Evolutionary conservation across 2,888 invertebrate genomes (phyloP).

Genomic region (Macrosiphum euphorbiae): DNA sequence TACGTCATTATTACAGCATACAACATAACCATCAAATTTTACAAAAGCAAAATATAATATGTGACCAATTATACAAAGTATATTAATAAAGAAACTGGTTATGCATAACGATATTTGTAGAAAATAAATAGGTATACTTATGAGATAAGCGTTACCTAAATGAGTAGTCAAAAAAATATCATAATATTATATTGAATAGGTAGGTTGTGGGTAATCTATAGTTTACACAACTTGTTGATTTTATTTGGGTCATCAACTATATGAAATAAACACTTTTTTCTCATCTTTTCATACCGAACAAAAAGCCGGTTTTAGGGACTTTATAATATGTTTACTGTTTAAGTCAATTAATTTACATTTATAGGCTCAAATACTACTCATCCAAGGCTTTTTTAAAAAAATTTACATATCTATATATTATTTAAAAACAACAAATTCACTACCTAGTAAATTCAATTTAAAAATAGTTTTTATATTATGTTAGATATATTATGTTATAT

Average conservation of each 20-base stretch:
- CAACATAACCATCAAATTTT: neutral
- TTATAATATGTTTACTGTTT: neutral
- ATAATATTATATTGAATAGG: neutral
- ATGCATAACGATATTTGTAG: neutral
- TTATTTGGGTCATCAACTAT: conserved; percentile 33
- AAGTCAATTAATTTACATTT: neutral
- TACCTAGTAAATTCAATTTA: neutral
- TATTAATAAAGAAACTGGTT: neutral
- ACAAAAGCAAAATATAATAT: neutral
- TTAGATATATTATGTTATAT: neutral
- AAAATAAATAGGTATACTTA: neutral
- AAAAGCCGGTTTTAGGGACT: conserved; percentile 11
- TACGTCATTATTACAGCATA: neutral
- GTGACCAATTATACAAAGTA: neutral
- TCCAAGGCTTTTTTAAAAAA: neutral
- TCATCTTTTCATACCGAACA: neutral
- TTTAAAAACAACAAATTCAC: neutral
- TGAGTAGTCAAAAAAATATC: neutral
- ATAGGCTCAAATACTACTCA: neutral
- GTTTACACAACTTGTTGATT: neutral
- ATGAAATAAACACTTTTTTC: neutral
- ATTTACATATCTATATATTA: neutral
- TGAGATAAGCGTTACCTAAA: neutral
- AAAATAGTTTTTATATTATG: too few species aligned
- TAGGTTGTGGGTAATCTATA: neutral